Base-by-base conservation (phyloP, 1,140 invertebrate species). In the Trichonephila clavipes region DNA sequence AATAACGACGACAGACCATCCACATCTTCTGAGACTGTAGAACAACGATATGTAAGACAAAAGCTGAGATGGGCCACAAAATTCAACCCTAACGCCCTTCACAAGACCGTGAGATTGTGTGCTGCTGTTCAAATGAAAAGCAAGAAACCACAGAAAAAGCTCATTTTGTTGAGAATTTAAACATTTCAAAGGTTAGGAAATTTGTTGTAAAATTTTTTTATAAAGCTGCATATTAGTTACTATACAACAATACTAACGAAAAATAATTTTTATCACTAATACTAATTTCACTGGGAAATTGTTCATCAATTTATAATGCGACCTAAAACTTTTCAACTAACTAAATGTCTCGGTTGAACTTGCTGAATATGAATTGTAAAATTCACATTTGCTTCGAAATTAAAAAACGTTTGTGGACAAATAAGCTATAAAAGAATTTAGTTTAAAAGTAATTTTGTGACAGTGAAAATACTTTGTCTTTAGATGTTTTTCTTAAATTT, bases 161-260 rank as follows among this genome's bases (percentile, higher is more conserved):
- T 83, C 18, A 83, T 83, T n/a, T 59, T 83, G 19, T 12, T 83
- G 51, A 83, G 82, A 83, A 83, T 83, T 83, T 83, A 83, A 83
- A 28, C 19, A 7, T 1, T 51, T 58, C 7, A n/a, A 51, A 83
- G 44, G 82, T 83, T n/a, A 83, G 82, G 14, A 12, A 14, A 40
- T 40, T 8, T 28, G n/a, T 0, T 40, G n/a, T 2, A 19, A 64
- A 18, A 19, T 0, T 5, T 3, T 19, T 64, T 64, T 64, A 18
- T 64, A 19, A 28, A 64, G 19, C 2, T 16, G 61, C 19, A 2
- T 16, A 62, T 16, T 16, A 61, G 7, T 61, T 61, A 61, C 3
- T 18, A 16, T 62, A 62, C 0, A 19, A 62, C 19, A 62, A 19
- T 16, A 16, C 19, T 62, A 14, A 62, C 19, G 0, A 62, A 62